phyloP scores from a whole-genome alignment of 2,113 vertebrate species.

The Calonectris borealis region DNA sequence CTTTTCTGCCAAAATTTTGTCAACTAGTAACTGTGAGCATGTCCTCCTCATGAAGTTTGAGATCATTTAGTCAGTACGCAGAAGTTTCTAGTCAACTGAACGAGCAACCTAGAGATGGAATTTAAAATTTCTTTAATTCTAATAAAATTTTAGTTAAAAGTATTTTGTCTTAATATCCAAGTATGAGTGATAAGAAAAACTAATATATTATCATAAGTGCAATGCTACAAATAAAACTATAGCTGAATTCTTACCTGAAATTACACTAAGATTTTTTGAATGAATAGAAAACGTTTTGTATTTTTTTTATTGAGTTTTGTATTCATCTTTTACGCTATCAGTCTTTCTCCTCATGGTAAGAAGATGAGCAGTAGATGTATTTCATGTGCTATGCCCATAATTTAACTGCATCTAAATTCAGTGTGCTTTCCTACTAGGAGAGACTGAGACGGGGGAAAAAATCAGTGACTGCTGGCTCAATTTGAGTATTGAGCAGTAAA shows the following conservation, averaged over 20 bases:
- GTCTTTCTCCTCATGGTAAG: neutral
- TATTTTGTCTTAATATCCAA: neutral
- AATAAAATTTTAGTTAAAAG: neutral
- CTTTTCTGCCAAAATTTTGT: neutral
- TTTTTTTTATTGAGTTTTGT: neutral
- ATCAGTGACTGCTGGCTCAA: neutral
- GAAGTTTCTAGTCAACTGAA: neutral
- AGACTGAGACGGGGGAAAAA: too few species aligned
- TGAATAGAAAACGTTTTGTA: neutral
- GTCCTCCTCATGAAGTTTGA: neutral
- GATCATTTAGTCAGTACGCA: neutral
- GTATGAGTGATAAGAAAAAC: neutral
- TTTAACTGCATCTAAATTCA: neutral
- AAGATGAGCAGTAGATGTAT: neutral
- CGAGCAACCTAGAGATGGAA: neutral
- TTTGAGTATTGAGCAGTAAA: neutral
- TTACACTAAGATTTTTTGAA: neutral
- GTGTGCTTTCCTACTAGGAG: neutral
- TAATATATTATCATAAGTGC: rapidly evolving
- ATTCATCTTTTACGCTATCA: neutral
- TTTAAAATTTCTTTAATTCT: neutral
- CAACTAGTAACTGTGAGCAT: neutral
- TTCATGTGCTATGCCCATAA: neutral
- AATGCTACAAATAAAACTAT: neutral
- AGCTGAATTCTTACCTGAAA: neutral